Conservation (phyloP, 2,797 vertebrate species). For the Psittacula echo region DNA sequence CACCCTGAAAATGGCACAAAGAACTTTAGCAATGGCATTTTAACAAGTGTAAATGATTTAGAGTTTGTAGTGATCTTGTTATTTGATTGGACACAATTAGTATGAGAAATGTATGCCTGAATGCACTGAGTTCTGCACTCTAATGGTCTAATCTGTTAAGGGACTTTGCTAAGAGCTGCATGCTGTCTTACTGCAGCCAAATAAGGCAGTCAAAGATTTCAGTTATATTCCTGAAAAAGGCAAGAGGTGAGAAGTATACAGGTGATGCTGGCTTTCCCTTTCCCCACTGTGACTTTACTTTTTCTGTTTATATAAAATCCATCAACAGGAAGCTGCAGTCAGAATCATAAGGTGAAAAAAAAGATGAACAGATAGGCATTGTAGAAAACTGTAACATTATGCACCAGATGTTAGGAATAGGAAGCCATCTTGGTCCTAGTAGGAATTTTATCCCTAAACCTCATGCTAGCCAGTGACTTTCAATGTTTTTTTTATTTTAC, state of each 20-base stretch:
- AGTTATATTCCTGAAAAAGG: slow-evolving; percentile 1
- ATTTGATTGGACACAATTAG: slow-evolving; percentile 72
- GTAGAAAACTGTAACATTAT: not conserved
- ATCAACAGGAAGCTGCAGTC: not conserved
- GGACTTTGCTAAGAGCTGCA: not conserved
- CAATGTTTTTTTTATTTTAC: not conserved
- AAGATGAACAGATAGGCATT: not conserved
- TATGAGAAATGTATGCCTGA: slow-evolving; percentile 52
- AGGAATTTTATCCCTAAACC: not conserved
- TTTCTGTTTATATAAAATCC: not conserved
- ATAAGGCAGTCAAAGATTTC: slow-evolving; percentile 51
- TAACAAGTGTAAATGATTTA: slow-evolving; percentile 70
- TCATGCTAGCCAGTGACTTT: not conserved
- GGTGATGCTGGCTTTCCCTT: not conserved
- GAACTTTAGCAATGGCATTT: slow-evolving; percentile 49
- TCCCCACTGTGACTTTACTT: not conserved
- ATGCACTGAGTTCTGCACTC: slow-evolving; percentile 38
- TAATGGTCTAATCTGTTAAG: slow-evolving; percentile 33
- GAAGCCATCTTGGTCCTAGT: not conserved
- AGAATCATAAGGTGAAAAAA: not conserved
- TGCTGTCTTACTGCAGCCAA: slow-evolving; percentile 11
- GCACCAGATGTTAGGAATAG: not conserved
- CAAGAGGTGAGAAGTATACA: not conserved
- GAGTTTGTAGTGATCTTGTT: slow-evolving; percentile 19
- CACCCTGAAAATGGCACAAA: slow-evolving; percentile 48